A percentile compares a stretch with the other conserved stretches of the same genome.
Conservation (phyloP, 2,888 invertebrate genomes). For the Halictus quadricinctus region DNA sequence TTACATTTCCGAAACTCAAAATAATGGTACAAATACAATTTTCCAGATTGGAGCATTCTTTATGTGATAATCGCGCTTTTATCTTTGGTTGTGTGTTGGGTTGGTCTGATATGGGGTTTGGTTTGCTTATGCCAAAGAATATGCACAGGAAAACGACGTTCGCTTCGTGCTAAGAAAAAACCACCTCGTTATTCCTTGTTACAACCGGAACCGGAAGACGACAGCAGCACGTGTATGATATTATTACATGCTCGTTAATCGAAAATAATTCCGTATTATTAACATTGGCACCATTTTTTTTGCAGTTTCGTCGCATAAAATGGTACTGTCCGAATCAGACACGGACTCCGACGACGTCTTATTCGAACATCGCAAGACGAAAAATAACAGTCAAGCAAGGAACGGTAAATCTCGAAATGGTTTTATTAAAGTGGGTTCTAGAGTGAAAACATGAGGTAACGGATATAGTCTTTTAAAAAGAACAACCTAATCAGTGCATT, state of each 20-base stretch:
- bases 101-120: constrained; percentile 86
- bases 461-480: background rate
- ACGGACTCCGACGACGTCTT: constrained; percentile 92
- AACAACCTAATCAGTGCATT: background rate
- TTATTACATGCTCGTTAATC: background rate
- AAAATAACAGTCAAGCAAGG: constrained; percentile 85
- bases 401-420: constrained; percentile 83
- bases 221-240: constrained; percentile 84
- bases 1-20: background rate
- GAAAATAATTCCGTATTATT: background rate
- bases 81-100: constrained; percentile 85
- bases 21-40: constrained; percentile 3
- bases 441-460: constrained; percentile 84
- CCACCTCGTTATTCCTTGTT: constrained; percentile 89
- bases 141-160: constrained; percentile 83
- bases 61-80: constrained; percentile 92
- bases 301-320: constrained; percentile 84
- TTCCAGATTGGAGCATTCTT: constrained; percentile 94
- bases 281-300: constrained; percentile 21
- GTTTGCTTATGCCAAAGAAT: constrained; percentile 86
- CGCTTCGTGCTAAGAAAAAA: constrained; percentile 84
- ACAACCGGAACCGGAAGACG: constrained; percentile 85
- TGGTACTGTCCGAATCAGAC: constrained; percentile 89
- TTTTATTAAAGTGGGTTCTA: constrained; percentile 83
- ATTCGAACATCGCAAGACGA: constrained; percentile 88